Evolutionary conservation across 2,888 invertebrate species (phyloP).

Genomic region (Habrosyne pyritoides): DNA sequence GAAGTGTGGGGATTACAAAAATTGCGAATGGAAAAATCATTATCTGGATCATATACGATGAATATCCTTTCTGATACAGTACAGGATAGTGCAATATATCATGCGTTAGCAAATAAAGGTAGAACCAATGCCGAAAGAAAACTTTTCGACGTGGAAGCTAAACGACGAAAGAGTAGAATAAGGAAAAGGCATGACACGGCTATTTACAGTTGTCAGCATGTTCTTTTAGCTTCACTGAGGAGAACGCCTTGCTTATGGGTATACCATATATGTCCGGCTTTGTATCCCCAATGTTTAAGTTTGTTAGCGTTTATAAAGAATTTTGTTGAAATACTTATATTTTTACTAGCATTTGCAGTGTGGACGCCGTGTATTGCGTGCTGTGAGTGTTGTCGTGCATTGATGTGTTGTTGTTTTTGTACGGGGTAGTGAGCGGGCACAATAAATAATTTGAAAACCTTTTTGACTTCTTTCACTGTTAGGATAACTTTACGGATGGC

Average conservation of each 20-base stretch:
- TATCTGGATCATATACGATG: conserved; percentile 43
- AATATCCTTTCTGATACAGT: conserved; percentile 43
- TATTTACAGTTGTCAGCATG: conserved; percentile 43
- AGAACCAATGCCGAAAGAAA: conserved; percentile 39
- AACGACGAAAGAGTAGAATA: conserved; percentile 36
- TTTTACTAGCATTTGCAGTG: conserved; percentile 45
- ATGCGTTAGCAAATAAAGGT: conserved; percentile 42
- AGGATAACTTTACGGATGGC: no score
- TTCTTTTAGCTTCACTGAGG: conserved; percentile 49
- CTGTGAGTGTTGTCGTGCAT: conserved; percentile 47
- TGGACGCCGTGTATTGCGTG: conserved; percentile 59
- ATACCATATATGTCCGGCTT: conserved; percentile 54
- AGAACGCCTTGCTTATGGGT: conserved; percentile 60
- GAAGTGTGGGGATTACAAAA: conserved; percentile 39
- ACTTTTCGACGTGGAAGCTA: conserved; percentile 23
- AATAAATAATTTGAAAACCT: background rate
- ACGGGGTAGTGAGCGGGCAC: conserved; percentile 18
- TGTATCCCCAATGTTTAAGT: conserved; percentile 57
- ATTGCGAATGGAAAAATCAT: conserved; percentile 37
- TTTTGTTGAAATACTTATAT: conserved; percentile 42
- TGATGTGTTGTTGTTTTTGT: conserved; percentile 51
- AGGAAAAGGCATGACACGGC: conserved; percentile 39
- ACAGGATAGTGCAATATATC: conserved; percentile 34
- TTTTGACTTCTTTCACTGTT: background rate
- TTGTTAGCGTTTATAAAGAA: conserved; percentile 37